Conservation (phyloP, 2,797 vertebrate genomes). For the Alosa sapidissima region DNA sequence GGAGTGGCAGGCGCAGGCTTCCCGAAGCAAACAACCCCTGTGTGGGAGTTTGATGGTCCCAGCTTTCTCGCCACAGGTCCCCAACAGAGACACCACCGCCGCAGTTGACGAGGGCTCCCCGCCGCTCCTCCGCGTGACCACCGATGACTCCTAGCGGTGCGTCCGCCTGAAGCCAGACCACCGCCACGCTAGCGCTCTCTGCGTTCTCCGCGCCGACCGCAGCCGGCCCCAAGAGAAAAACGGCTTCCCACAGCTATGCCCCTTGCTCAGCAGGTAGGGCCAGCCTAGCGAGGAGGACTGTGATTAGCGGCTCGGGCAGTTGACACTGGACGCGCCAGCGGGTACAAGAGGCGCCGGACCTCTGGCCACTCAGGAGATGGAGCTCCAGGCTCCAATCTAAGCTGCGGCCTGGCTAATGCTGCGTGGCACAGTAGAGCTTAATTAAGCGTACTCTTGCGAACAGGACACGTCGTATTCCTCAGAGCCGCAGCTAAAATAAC, state of each 20-base stretch:
- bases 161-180: not conserved
- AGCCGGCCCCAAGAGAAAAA: conserved; percentile 53
- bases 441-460: not conserved
- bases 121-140: not conserved
- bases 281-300: conserved; percentile 69
- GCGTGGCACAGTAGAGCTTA: not conserved
- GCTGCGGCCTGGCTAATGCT: not conserved
- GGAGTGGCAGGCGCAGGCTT: not conserved
- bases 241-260: conserved; percentile 67
- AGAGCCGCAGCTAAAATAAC: conserved; percentile 46
- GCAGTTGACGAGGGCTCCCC: not conserved
- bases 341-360: not conserved
- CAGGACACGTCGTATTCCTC: conserved; percentile 27
- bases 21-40: not conserved
- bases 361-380: not conserved
- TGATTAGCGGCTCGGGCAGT: conserved; percentile 62
- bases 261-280: conserved; percentile 73
- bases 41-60: conserved; percentile 8
- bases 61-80: not conserved
- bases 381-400: not conserved
- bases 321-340: conserved; percentile 55
- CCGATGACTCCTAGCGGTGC: not conserved
- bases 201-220: conserved; percentile 48
- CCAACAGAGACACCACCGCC: not conserved
- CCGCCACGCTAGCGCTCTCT: not conserved